A percentile compares a stretch with the other conserved stretches of the same genome.
phyloP scores from a whole-genome alignment of 2,113 vertebrate genomes.

The Holacanthus passer region DNA sequence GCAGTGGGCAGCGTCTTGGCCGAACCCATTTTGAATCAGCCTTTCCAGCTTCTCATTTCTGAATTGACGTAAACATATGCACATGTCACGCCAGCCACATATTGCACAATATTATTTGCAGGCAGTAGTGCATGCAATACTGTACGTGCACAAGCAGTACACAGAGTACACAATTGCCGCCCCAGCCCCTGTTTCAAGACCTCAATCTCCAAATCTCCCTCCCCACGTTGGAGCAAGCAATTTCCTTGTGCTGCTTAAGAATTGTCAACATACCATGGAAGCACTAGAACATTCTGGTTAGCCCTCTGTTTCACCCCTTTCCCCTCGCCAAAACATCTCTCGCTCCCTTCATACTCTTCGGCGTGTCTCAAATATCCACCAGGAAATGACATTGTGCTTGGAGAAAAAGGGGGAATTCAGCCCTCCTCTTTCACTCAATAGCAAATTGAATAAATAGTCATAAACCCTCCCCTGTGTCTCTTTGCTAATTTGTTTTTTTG shows the following conservation, averaged over 20 bases:
- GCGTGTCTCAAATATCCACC: slow-evolving; percentile 42
- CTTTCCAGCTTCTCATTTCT: slow-evolving; percentile 51
- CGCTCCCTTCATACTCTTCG: slow-evolving; percentile 33
- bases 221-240: slow-evolving; percentile 27
- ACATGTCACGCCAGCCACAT: slow-evolving; percentile 3
- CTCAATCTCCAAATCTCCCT: slow-evolving; percentile 35
- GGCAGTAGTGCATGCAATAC: not conserved
- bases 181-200: not conserved
- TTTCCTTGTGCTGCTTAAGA: slow-evolving; percentile 50
- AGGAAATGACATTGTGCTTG: slow-evolving; percentile 59
- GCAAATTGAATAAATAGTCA: slow-evolving; percentile 68
- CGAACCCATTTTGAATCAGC: slow-evolving; percentile 26
- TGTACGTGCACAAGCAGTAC: not conserved
- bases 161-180: slow-evolving; percentile 1
- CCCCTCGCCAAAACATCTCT: slow-evolving; percentile 57
- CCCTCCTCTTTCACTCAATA: slow-evolving; percentile 24
- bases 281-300: slow-evolving; percentile 55
- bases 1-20: slow-evolving; percentile 21
- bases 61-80: slow-evolving; percentile 40
- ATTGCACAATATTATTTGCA: not conserved
- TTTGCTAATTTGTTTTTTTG: slow-evolving; percentile 65
- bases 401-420: slow-evolving; percentile 32
- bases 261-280: slow-evolving; percentile 65
- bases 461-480: slow-evolving; percentile 63
- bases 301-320: slow-evolving; percentile 62